Evolutionary conservation across 2,888 invertebrate genomes (phyloP).

Genomic region (Temnothorax rugatulus): DNA sequence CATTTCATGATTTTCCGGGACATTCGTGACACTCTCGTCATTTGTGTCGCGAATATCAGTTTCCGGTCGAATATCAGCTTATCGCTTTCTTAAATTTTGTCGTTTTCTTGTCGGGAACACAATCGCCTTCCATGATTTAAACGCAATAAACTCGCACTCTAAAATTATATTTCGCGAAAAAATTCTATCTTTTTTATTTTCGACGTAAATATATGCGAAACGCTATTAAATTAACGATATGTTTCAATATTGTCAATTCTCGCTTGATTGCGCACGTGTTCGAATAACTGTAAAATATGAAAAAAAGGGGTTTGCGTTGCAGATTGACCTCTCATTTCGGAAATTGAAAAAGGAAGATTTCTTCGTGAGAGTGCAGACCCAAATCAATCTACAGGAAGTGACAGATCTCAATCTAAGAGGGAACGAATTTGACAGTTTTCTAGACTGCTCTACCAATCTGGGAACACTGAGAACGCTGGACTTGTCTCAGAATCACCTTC

Average conservation of each 20-base stretch:
- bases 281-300: background rate
- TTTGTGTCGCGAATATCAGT: conserved; percentile 36
- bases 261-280: background rate
- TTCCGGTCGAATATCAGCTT: conserved; percentile 53
- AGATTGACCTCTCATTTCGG: conserved; percentile 81
- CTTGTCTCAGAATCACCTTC: conserved; percentile 93
- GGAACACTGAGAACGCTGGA: conserved; percentile 94
- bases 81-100: conserved; percentile 38
- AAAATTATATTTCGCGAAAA: conserved; percentile 9
- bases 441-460: conserved; percentile 89
- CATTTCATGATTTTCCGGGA: conserved; percentile 20
- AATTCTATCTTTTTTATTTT: background rate
- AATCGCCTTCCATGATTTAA: background rate
- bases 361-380: conserved; percentile 78
- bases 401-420: conserved; percentile 81
- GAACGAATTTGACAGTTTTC: conserved; percentile 83
- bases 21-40: conserved; percentile 29
- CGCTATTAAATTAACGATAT: background rate
- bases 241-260: conserved; percentile 17
- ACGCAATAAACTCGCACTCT: background rate
- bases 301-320: conserved; percentile 50
- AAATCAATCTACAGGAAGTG: conserved; percentile 77
- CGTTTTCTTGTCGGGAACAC: background rate
- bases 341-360: conserved; percentile 82
- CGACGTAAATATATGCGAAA: background rate